Percentiles rank a stretch among this genome's conserved stretches.
These are phyloP conservation scores for Zelleria hepariella DNA, from an alignment of 2,888 invertebrate species.

Conservation along the genomic window DNA sequence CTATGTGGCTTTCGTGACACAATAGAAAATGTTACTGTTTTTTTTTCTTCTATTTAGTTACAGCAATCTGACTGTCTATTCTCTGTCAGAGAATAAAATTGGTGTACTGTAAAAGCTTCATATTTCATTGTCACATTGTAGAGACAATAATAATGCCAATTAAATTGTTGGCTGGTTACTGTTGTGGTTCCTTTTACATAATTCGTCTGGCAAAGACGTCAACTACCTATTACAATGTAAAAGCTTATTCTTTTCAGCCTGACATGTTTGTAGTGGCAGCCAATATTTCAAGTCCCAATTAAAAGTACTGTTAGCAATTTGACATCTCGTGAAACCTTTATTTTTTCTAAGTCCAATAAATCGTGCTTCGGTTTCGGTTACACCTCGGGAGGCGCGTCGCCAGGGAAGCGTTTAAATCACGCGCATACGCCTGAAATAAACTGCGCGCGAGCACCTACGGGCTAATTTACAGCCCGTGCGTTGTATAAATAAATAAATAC, in stretches of 20 bases:
- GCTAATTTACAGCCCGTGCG: slow-evolving; percentile 67
- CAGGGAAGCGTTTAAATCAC: slow-evolving; percentile 61
- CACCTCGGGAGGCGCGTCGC: slow-evolving; percentile 19
- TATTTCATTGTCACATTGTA: no score
- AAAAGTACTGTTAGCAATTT: background rate
- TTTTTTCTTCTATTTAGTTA: background rate
- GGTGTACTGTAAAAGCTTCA: no score
- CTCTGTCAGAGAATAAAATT: no score
- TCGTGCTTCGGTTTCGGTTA: slow-evolving; percentile 41
- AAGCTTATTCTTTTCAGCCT: no score
- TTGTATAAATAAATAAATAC: slow-evolving; percentile 69
- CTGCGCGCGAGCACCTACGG: slow-evolving; percentile 54
- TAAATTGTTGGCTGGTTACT: no score
- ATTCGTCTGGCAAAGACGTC: no score
- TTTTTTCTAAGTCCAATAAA: slow-evolving; percentile 19
- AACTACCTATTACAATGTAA: no score
- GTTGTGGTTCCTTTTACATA: no score
- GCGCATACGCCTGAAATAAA: slow-evolving; percentile 61
- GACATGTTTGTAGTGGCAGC: background rate
- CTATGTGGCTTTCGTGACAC: slow-evolving; percentile 58
- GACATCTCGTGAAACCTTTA: background rate
- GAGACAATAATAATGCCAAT: no score
- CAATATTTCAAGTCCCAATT: background rate
- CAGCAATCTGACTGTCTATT: no score
- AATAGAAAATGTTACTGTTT: slow-evolving; percentile 16